These are phyloP conservation scores for Pseudotriccus pelzelni DNA, from an alignment of 2,797 vertebrate genomes.

Conservation along the genomic window DNA sequence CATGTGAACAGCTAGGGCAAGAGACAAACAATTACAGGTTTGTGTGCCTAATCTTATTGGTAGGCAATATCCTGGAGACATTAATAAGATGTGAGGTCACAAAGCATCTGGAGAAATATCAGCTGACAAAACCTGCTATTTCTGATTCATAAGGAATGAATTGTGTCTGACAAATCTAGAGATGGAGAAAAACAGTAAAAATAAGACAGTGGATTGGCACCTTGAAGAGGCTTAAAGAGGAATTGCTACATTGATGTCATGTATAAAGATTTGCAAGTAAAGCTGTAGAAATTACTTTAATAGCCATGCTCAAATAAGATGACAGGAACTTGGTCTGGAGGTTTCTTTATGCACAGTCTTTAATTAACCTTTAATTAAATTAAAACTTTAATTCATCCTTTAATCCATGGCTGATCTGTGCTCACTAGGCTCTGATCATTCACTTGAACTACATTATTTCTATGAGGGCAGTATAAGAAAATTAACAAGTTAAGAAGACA, in stretches of 20 bases:
- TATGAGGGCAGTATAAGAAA: neutral
- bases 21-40: constrained; percentile 50
- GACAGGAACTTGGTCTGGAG: neutral
- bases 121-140: constrained; percentile 58
- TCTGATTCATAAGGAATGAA: constrained; percentile 56
- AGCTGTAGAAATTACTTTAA: neutral
- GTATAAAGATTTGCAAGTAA: constrained; percentile 2
- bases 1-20: constrained; percentile 27
- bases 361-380: constrained; percentile 38
- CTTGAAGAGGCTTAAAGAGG: neutral
- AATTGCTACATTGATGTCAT: neutral
- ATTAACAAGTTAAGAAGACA: neutral
- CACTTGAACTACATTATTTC: neutral
- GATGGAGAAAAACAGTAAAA: constrained; percentile 30
- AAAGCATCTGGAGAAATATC: constrained; percentile 71
- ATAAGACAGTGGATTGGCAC: neutral
- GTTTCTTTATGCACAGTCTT: neutral
- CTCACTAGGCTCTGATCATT: neutral
- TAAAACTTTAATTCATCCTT: constrained; percentile 15
- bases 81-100: constrained; percentile 71
- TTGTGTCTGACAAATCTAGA: constrained; percentile 56
- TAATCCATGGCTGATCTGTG: neutral
- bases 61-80: constrained; percentile 53
- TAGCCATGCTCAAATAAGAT: neutral
- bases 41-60: constrained; percentile 46